Evolutionary conservation across 2,888 invertebrate genomes (phyloP), one percentile per base, ranked within the genome.

Genomic region (Limnephilus marmoratus): DNA sequence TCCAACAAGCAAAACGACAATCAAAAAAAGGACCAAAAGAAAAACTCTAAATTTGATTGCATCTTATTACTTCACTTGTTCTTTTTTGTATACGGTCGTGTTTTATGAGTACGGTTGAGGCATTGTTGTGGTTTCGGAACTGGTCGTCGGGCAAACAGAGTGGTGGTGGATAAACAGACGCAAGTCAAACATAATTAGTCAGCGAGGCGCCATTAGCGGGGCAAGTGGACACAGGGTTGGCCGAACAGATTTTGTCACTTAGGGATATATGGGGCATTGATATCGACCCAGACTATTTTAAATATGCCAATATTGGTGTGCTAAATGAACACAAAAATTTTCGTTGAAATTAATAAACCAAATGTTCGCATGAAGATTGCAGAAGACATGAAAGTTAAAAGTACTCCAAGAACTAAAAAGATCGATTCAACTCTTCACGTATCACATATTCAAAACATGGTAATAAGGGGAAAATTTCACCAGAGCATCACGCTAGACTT

Each of bases 171-270:
- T 89, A 91, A 91, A 91, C 91, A 91, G 82, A 88, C 85, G 53
- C 91, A 91, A 91, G 91, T 90, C 85, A 91, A 91, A 91, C 91
- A 91, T 91, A 91, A 91, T 91, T 91, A 91, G 91, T 91, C 91
- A 91, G 87, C 91, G 80, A 45, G 90, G 90, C 85, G 85, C 89
- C 90, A 91, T 91, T 91, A 91, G 90, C 85, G 90, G 37, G 34
- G 45, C 24, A n/a, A 82, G 90, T 90, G 90, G 90, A 90, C 90
- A 90, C 81, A 81, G 29, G 81, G 81, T 41, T 53, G 37, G 81
- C 81, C 29, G 90, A 68, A 88, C 68, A 88, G 88, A 88, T 88
- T 68, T 88, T 88, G 68, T 88, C 68, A 68, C 53, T 88, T 86
- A 53, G 31, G 31, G 31, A 34, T 82, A 9, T 68, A n/a, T 24